These are phyloP conservation scores for Conus canariensis DNA, from an alignment of 2,888 invertebrate species.

Conservation along the genomic window DNA sequence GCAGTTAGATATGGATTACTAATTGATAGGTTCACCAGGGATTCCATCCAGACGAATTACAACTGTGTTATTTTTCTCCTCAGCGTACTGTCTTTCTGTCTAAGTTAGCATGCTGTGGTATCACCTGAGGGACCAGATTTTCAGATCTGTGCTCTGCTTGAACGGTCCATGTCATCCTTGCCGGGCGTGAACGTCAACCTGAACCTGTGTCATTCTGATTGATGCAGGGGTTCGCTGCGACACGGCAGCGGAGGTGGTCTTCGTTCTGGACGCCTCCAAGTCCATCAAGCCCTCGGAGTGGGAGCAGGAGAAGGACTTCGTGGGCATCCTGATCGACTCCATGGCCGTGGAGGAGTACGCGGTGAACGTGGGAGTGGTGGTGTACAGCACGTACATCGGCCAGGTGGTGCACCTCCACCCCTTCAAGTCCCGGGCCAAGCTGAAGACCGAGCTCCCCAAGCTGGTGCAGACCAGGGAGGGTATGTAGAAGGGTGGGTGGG, in stretches of 20 bases:
- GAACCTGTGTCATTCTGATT: neutral
- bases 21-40: too few species aligned
- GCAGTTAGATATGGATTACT: too few species aligned
- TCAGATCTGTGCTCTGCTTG: too few species aligned
- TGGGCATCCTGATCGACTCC: constrained; percentile 65
- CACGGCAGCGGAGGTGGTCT: constrained; percentile 67
- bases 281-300: constrained; percentile 64
- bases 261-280: constrained; percentile 67
- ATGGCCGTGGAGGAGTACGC: constrained; percentile 63
- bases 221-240: constrained; percentile 59
- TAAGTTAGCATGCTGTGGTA: too few species aligned
- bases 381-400: constrained; percentile 66
- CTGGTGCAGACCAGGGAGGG: constrained; percentile 45
- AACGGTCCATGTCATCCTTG: too few species aligned
- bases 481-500: constrained; percentile 9
- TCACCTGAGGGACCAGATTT: too few species aligned
- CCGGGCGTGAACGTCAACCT: too few species aligned
- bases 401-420: constrained; percentile 60
- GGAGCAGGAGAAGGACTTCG: constrained; percentile 64
- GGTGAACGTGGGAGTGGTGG: constrained; percentile 67
- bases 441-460: constrained; percentile 55
- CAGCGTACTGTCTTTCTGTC: too few species aligned
- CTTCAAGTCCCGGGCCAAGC: constrained; percentile 59
- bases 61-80: too few species aligned
- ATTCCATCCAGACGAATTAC: too few species aligned